A percentile compares a stretch with the other conserved stretches of the same genome.
Conservation (phyloP, 2,797 vertebrate genomes). For the Eulemur rubriventer region DNA sequence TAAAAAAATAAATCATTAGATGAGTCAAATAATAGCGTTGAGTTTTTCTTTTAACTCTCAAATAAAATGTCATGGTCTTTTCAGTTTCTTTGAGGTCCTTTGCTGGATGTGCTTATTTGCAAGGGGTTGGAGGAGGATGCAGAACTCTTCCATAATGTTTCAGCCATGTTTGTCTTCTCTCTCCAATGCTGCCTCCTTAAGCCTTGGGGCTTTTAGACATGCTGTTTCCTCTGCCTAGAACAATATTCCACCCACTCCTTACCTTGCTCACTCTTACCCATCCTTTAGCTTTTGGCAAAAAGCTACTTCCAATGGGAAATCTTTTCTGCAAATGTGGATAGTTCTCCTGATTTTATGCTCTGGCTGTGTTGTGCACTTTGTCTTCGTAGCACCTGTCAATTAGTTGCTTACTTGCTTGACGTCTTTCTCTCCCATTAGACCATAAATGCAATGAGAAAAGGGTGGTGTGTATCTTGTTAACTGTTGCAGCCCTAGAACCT, state of each 20-base stretch:
- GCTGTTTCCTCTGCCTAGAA: neutral
- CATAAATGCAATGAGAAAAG: neutral
- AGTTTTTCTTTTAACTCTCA: neutral
- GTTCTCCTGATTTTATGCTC: neutral
- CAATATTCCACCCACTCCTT: neutral
- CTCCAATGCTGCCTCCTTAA: neutral
- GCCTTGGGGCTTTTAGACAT: neutral
- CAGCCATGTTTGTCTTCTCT: neutral
- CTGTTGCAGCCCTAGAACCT: neutral
- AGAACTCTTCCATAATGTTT: neutral
- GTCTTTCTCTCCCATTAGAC: neutral
- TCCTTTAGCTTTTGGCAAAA: neutral
- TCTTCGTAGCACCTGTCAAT: neutral
- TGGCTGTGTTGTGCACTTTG: neutral
- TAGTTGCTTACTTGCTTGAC: neutral
- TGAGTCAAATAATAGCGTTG: neutral
- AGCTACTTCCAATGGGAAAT: neutral
- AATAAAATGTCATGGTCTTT: neutral
- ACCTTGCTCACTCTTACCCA: neutral
- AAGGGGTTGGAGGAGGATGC: neutral
- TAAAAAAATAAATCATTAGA: neutral
- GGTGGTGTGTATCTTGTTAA: neutral
- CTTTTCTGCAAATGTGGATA: neutral
- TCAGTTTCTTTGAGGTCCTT: neutral
- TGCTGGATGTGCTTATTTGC: neutral